A percentile compares a stretch with the other conserved stretches of the same genome.
These are phyloP conservation scores for Platichthys flesus DNA, from an alignment of 2,113 vertebrate species.

Conservation along the genomic window DNA sequence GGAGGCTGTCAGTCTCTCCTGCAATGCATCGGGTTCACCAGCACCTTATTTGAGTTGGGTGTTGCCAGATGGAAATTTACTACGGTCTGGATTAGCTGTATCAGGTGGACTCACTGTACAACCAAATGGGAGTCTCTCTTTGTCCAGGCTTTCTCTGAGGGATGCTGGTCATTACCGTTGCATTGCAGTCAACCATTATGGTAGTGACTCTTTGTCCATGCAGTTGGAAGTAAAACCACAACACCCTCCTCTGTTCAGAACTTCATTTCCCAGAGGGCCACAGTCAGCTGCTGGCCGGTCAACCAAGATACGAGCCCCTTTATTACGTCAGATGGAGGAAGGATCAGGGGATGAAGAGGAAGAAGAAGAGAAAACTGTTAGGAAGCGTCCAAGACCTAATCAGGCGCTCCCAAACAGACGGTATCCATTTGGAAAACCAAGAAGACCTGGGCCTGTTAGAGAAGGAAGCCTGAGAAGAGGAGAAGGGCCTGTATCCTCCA, in stretches of 20 bases:
- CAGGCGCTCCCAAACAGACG: conserved; percentile 32
- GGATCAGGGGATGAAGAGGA: conserved; percentile 82
- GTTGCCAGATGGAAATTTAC: conserved; percentile 84
- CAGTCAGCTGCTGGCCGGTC: conserved; percentile 77
- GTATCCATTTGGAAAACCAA: conserved; percentile 33
- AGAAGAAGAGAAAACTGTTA: conserved; percentile 76
- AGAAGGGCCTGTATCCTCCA: conserved; percentile 29
- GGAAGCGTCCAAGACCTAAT: conserved; percentile 12
- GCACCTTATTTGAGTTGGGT: conserved; percentile 87
- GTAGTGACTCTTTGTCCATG: conserved; percentile 83
- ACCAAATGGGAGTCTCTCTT: conserved; percentile 85
- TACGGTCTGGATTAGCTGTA: conserved; percentile 71
- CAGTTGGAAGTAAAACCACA: conserved; percentile 80
- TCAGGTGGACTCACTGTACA: conserved; percentile 76
- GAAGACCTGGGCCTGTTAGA: conserved; percentile 53
- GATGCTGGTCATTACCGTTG: conserved; percentile 90
- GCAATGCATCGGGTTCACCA: conserved; percentile 82
- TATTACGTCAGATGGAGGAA: conserved; percentile 79
- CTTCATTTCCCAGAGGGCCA: conserved; percentile 76
- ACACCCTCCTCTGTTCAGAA: conserved; percentile 70
- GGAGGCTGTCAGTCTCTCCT: conserved; percentile 82
- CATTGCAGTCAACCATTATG: conserved; percentile 87
- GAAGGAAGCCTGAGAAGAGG: conserved; percentile 43
- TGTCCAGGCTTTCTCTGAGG: conserved; percentile 76
- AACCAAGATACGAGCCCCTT: conserved; percentile 71